Conservation (phyloP, 2,113 vertebrate species). For the Macrotis lagotis region DNA sequence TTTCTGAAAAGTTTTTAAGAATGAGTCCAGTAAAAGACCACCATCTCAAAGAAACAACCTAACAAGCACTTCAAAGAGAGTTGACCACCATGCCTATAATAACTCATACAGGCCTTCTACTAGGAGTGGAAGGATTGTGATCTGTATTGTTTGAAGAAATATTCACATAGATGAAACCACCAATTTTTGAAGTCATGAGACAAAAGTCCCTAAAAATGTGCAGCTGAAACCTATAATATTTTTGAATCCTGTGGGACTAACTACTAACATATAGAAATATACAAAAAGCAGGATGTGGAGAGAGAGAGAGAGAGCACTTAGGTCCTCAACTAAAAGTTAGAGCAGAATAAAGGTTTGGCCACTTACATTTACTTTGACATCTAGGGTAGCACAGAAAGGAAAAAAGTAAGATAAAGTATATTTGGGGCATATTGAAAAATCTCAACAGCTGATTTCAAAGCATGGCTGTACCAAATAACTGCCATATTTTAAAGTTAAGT, state of each 20-base stretch:
- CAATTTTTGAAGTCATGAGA: neutral
- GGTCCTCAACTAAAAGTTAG: conserved; percentile 10
- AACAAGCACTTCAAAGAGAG: neutral
- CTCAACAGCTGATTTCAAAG: conserved; percentile 30
- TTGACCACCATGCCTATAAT: neutral
- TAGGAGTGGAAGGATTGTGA: neutral
- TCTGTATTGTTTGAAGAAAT: neutral
- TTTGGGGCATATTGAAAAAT: conserved; percentile 47
- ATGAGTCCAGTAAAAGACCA: neutral
- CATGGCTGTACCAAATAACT: neutral
- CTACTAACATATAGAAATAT: neutral
- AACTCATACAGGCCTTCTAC: neutral
- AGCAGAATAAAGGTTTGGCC: conserved; percentile 33
- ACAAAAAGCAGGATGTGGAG: neutral
- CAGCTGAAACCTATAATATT: neutral
- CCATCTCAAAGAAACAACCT: neutral
- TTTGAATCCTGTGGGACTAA: neutral
- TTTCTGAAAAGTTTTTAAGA: neutral
- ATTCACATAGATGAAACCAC: neutral
- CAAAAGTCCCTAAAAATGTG: neutral
- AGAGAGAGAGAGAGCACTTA: neutral
- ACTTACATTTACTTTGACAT: conserved; percentile 20
- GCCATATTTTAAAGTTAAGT: neutral
- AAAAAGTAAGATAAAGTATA: conserved; percentile 28
- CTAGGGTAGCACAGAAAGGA: conserved; percentile 6